Evolutionary conservation across 92 coral and sea anemone species (phyloP), one percentile per base, ranked within the genome.

Genomic region (Umimayanthus chanpuru): DNA sequence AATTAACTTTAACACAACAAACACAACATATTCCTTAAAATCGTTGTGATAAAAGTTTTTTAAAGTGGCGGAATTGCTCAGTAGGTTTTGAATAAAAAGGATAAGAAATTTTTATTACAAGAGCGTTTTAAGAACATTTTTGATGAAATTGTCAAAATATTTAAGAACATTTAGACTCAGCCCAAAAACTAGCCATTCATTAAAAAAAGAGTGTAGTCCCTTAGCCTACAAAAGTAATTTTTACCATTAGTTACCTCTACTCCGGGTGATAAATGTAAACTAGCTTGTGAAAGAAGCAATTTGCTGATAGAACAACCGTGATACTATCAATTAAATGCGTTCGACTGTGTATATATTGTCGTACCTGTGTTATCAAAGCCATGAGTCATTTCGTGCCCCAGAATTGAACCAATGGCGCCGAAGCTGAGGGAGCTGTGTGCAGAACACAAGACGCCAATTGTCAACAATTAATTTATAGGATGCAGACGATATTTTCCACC

Each of bases 401-500:
- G 98, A 74, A 97, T 96, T n/a, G 99, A 96, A 49, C 99, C 99
- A 88, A 97, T 95, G 47, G 99, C 99, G 15, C 99, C 99, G 85
- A 95, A 97, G 61, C 96, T 92, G 74, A 97, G 88, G 23, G 99
- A 87, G 73, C 99, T 97, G 88, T 21, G 38, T 73, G 23, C 28
- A 26, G 73, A 53, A 73, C 29, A 73, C 76, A 73, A 38, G 20
- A 16, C 11, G 15, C 29, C 55, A 21, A 73, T 39, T 5, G 77
- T 82, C 38, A 82, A 15, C 4, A 82, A 20, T 61, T 16, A 9
- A 20, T 21, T 21, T 61, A 61, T n/a, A 0, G 50, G 50, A 7
- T 25, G 30, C 36, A 70, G 12, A 70, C 26, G 16, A 70, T 3
- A 20, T 7, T 70, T 70, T 26, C 65, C 10, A 47, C 50, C 50